Evolutionary conservation across 2,797 vertebrate species (phyloP), one percentile per base, ranked within the genome.

Genomic region (Synaphobranchus kaupii): DNA sequence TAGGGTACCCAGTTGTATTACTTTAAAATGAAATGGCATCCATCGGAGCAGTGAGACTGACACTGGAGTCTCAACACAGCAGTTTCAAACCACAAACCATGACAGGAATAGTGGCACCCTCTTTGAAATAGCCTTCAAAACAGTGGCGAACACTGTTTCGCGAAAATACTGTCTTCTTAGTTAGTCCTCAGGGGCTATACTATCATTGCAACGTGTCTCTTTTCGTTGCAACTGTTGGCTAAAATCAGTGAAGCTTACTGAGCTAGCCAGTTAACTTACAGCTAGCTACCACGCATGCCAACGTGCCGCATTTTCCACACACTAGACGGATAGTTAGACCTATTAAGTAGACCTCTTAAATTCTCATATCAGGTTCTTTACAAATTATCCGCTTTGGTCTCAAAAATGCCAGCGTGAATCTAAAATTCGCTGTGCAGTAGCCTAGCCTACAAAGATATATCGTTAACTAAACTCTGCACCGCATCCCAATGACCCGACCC

Each of bases 31-130:
- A 48, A 81, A 81, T 8, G 50, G 25, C 22, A 81, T 81, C 78
- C 20, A n/a, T 50, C 2, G 20, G 34, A 47, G 76, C 47, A 81
- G n/a, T 25, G 39, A 31, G 22, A 50, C 47, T 78, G 6, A 34
- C 47, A n/a, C 78, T n/a, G 7, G 20, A 48, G 25, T 47, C 73
- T 44, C 73, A 81, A 47, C 56, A 82, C 34, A 58, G 47, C 44
- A 82, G 56, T 52, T 44, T 48, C 25, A 83, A 86, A 60, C 31
- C 15, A 60, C 54, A 78, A 86, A 86, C 56, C 78, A 82, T 78
- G 44, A 47, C 76, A 82, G 54, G 56, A 50, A 39, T 34, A 34
- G 47, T 50, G 47, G 78, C 76, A 50, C 47, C 78, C 47, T 50
- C 44, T 34, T 12, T 50, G 20, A 50, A 48, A 44, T 44, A 50